A percentile compares a stretch with the other conserved stretches of the same genome.
Evolutionary conservation across 2,888 invertebrate genomes (phyloP).

Genomic region (Tiliacea citrago): DNA sequence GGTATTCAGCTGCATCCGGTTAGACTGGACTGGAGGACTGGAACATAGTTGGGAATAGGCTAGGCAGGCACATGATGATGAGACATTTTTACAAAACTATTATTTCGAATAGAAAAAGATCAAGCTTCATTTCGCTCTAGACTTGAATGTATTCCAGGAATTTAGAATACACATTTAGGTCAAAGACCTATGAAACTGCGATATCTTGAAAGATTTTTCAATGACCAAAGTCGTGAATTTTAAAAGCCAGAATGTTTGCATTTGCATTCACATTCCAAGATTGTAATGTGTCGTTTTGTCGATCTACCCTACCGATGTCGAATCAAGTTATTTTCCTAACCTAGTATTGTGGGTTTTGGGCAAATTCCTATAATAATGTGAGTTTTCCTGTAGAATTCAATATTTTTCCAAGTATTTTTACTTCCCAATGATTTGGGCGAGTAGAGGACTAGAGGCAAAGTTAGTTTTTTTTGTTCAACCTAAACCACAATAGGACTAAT

Average conservation of each 20-base stretch:
- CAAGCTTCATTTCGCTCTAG: slow-evolving; percentile 12
- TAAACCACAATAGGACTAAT: neutral
- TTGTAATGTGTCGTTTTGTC: slow-evolving; percentile 1
- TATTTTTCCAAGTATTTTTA: slow-evolving; percentile 25
- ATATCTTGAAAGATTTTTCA: slow-evolving; percentile 30
- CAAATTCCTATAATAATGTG: slow-evolving; percentile 4
- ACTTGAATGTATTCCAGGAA: slow-evolving; percentile 25
- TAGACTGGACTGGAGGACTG: too few species aligned
- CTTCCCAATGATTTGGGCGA: too few species aligned
- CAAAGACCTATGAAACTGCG: slow-evolving; percentile 42
- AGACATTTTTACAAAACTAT: neutral
- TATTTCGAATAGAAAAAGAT: neutral
- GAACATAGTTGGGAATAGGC: too few species aligned
- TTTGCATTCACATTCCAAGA: slow-evolving; percentile 23
- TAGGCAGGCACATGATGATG: too few species aligned
- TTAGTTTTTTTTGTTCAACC: neutral
- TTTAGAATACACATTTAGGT: slow-evolving; percentile 45
- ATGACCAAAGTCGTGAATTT: slow-evolving; percentile 11
- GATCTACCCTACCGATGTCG: neutral
- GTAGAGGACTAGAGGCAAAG: neutral
- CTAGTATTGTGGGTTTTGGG: neutral
- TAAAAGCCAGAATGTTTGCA: slow-evolving; percentile 24
- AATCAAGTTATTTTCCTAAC: neutral
- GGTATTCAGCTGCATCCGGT: too few species aligned
- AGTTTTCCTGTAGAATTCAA: slow-evolving; percentile 29